Percentiles rank a stretch among this genome's conserved stretches.
These are phyloP conservation scores for Scaptomyza cyrtandrae DNA, from an alignment of 2,888 invertebrate species.

Conservation along the genomic window DNA sequence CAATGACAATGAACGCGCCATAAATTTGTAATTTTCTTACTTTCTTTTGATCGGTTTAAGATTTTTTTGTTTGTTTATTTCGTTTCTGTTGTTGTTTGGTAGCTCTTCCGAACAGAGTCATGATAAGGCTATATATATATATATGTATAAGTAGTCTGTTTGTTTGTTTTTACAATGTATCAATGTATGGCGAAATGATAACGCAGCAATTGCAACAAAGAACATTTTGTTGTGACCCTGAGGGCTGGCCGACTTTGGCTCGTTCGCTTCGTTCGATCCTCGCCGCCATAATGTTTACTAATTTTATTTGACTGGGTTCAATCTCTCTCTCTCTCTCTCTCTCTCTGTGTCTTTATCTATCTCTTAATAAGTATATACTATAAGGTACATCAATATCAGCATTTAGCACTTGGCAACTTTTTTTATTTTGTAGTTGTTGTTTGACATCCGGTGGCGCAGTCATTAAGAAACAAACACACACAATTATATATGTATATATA, in stretches of 20 bases:
- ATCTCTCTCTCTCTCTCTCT: too few relatives aligned
- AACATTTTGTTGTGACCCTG: too few relatives aligned
- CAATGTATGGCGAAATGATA: constrained; percentile 1
- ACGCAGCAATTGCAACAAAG: background rate
- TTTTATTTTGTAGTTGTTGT: background rate
- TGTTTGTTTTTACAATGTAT: too few relatives aligned
- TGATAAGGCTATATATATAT: constrained; percentile 40
- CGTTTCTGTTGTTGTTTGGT: constrained; percentile 15
- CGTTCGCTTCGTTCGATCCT: too few relatives aligned
- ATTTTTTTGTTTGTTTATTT: constrained; percentile 6
- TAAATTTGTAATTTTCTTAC: constrained; percentile 70
- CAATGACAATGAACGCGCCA: constrained; percentile 63
- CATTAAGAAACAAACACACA: constrained; percentile 11
- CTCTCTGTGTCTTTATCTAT: too few relatives aligned
- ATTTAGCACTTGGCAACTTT: too few relatives aligned
- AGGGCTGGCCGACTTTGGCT: too few relatives aligned
- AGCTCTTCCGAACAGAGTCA: constrained; percentile 20
- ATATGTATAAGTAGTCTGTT: background rate
- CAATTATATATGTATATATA: background rate
- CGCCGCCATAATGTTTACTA: background rate
- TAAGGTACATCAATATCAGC: background rate
- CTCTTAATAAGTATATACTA: too few relatives aligned
- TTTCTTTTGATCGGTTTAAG: constrained; percentile 54
- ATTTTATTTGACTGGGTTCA: constrained; percentile 41
- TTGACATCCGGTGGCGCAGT: constrained; percentile 38